Evolutionary conservation across 2,113 vertebrate species (phyloP).

Genomic region (Ameiurus melas): DNA sequence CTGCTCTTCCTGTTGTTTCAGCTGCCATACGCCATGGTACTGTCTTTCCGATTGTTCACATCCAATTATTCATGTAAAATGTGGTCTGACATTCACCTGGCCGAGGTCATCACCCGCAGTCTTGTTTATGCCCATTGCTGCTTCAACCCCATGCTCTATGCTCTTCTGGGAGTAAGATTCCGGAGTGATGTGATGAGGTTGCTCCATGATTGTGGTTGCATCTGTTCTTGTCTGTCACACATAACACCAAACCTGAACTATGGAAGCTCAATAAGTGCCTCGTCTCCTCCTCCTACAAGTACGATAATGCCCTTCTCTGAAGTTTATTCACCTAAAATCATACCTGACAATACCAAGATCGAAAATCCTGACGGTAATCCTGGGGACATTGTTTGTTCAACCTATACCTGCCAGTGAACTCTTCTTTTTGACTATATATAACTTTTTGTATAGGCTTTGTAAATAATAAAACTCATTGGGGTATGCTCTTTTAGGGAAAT

Average conservation of each 20-base stretch:
- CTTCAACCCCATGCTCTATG: constrained; percentile 91
- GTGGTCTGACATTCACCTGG: constrained; percentile 71
- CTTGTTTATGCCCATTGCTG: constrained; percentile 87
- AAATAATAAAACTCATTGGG: neutral
- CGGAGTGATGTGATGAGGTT: constrained; percentile 79
- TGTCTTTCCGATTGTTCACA: constrained; percentile 73
- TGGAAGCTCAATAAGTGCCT: constrained; percentile 49
- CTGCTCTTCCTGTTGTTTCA: constrained; percentile 84
- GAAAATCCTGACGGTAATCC: neutral
- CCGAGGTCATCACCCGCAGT: constrained; percentile 79
- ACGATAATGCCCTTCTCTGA: constrained; percentile 11
- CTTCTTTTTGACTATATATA: neutral
- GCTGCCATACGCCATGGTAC: constrained; percentile 85
- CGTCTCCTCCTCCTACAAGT: constrained; percentile 45
- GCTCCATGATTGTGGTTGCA: constrained; percentile 62
- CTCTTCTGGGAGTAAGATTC: constrained; percentile 86
- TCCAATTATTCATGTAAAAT: constrained; percentile 66
- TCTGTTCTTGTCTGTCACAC: accelerated
- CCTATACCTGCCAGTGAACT: neutral
- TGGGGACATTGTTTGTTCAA: neutral
- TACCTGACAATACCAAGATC: neutral
- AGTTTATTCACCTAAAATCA: neutral
- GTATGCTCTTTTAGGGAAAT: neutral
- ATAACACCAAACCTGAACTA: neutral
- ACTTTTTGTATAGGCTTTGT: neutral